Base-by-base conservation (phyloP, 53 echinoderm and acorn worm genomes). In the Crossaster papposus region DNA sequence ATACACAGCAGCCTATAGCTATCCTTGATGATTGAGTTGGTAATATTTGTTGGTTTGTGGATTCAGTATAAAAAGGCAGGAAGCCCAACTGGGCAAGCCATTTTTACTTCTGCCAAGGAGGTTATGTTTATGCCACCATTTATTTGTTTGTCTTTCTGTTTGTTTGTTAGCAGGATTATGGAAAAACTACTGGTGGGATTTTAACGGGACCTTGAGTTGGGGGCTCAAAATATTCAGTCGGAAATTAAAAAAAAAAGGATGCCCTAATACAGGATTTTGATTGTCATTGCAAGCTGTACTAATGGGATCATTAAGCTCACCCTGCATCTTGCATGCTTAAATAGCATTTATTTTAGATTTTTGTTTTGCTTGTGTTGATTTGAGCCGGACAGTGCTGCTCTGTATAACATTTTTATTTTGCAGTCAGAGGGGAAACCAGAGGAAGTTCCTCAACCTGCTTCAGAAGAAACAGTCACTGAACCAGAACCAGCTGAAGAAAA, bases 371-470 rank as follows among this genome's bases (percentile, higher is more conserved):
- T 82, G 38, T 68, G 4, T 82, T 70, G 35, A 70, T 51, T 51
- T 84, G 20, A 38, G 72, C 52, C 72, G 36, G 53, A 44, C 30
- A n/a, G 70, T 28, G 72, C 33, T 51, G 51, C 70, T 70, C 28
- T 74, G 35, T 63, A n/a, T 54, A 29, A n/a, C 9, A 28, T 33
- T 87, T 87, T 75, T 38, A 70, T 36, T 28, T 68, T 55, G 35
- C 37, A 75, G 50, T 51, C 83, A 70, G 78, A 80, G 50, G 76
- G 36, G 14, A 90, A 82, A 83, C 65, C 90, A 28, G 83, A 83
- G 54, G 64, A 64, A 68, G 53, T 20, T 5, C 7, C 83, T 34
- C 71, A 71, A 38, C 55, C 64, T 29, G 72, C 13, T n/a, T 26
- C 81, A 65, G 82, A 51, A 34, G 82, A 91, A 30, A 81, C 33